Evolutionary conservation across 1,140 invertebrate genomes (phyloP), one percentile per base, ranked within the genome.

Genomic region (Zophobas morio): DNA sequence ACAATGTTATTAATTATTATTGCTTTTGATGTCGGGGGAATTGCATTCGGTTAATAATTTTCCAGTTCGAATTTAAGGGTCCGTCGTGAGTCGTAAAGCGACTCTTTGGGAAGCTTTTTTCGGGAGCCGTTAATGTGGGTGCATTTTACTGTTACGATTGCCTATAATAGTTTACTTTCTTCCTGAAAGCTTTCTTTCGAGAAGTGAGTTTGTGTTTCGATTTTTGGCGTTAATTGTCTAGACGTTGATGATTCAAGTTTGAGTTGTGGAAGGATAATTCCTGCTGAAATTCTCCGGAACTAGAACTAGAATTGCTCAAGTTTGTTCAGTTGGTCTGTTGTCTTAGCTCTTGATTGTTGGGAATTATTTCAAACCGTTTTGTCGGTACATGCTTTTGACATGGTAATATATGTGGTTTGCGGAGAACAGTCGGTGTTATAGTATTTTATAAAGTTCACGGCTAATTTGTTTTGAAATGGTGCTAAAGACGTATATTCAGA

Each of bases 321-420:
- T 72, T 72, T 72, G 51, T 72, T 72, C 36, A 51, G 6, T 72
- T 49, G 51, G 70, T 72, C 70, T 54, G 46, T 72, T 72, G 70
- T 72, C 70, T 72, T 54, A 35, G 3, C 70, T 72, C 53, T 74
- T 63, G 72, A 74, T 74, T 74, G 72, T 74, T 74, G n/a, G 53
- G 42, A 74, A 57, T 74, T 74, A 74, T 74, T 74, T 74, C 40
- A 35, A 74, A 57, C 72, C 40, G 51, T 74, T 60, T 47, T 60
- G 53, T 57, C 37, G 72, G 42, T 42, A 60, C 53, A 60, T 74
- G 72, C 53, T 74, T 74, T 74, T 74, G 72, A 74, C 72, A 74
- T 74, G 72, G 54, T 74, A 74, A 74, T 74, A 74, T 74, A 74
- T 74, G 40, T 74, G 51, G 72, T 74, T 20, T 60, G 53, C 56